Evolutionary conservation across 2,113 vertebrate genomes (phyloP).

Genomic region (Conger conger): DNA sequence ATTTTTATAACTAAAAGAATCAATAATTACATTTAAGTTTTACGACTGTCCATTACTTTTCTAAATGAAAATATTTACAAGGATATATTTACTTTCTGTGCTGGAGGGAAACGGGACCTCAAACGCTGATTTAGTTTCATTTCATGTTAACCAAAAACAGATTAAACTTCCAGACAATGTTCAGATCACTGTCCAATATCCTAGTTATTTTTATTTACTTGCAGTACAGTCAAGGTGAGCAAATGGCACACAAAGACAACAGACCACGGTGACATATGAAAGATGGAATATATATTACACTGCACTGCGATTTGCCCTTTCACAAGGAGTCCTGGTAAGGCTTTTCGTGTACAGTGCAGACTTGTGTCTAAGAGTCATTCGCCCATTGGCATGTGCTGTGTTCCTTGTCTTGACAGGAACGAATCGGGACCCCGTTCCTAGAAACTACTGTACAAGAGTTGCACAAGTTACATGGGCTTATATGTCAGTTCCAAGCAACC

Average conservation of each 20-base stretch:
- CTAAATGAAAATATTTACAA: background rate
- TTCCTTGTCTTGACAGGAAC: too few relatives aligned
- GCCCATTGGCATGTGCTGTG: background rate
- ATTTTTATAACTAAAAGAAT: too few relatives aligned
- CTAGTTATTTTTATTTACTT: background rate
- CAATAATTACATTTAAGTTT: background rate
- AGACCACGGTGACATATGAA: background rate
- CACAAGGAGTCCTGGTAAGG: slow-evolving; percentile 4
- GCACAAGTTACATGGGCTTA: background rate
- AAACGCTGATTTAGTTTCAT: background rate
- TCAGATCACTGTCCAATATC: background rate
- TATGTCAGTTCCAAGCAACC: background rate
- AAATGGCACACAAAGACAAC: background rate
- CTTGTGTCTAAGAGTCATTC: background rate
- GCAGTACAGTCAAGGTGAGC: background rate
- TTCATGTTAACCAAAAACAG: background rate
- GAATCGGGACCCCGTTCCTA: background rate
- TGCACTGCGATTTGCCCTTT: background rate
- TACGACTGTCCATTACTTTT: background rate
- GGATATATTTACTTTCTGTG: background rate
- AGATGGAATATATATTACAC: background rate
- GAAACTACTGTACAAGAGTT: background rate
- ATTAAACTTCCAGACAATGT: background rate
- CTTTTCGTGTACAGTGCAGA: background rate
- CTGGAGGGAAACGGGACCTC: background rate